Base-by-base conservation (phyloP, 2,888 invertebrate species). In the Seladonia tumulorum region DNA sequence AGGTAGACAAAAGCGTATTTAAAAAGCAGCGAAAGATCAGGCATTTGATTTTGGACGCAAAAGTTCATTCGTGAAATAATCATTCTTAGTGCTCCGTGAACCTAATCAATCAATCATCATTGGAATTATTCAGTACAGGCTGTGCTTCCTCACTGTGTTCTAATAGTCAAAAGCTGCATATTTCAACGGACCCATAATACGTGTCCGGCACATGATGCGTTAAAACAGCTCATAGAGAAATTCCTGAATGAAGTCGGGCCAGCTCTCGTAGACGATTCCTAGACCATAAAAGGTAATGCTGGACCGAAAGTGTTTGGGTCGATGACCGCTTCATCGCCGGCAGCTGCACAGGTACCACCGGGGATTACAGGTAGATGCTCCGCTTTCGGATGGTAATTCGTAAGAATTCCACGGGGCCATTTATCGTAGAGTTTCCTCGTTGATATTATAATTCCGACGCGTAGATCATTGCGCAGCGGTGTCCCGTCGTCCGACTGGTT, bases 341-440 rank as follows among this genome's bases (percentile, higher is more conserved):
- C 87, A 88, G 85, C 83, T 90, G 85, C 89, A 83, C 90, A 83
- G 90, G 89, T 86, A 87, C 87, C 82, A 83, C 5, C 81, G 76
- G 66, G 82, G 75, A 70, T 80, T 49, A 77, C 87, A 86, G 89
- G 87, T 86, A 85, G 79, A 76, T 72, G 78, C 77, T 74, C 85
- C 71, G 77, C 71, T 82, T 84, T 85, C 84, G 76, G 63, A 81
- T 73, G 72, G 78, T 84, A 87, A 87, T 86, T 87, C 73, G 79
- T 78, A 76, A 70, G 85, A 79, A 77, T 79, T 77, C 72, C 71
- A 16, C 75, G 63, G 45, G 68, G 45, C 72, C 14, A 25, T 25
- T 7, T 70, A 14, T 12, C 25, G 29, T 22, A 5, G 29, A 39
- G 63, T 63, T 82, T 73, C 66, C 53, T 8, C 1, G 53, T 68